phyloP scores from a whole-genome alignment of 1,140 invertebrate genomes.

The Colletes latitarsis region DNA sequence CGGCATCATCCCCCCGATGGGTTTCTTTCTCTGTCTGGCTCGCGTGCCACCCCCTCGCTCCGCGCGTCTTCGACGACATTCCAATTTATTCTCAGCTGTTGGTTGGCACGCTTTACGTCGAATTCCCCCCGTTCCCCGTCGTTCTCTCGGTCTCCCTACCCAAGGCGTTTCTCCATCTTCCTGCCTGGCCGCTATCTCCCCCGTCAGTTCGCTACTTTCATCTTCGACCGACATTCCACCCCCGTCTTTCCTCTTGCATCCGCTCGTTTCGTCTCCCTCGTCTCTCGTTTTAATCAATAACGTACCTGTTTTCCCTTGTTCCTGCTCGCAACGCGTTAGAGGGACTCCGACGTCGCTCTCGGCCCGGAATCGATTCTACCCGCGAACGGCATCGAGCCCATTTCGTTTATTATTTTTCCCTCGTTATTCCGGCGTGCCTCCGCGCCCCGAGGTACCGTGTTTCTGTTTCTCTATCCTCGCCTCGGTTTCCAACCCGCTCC shows the following conservation, averaged over 20 bases:
- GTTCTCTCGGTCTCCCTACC: constrained; percentile 4
- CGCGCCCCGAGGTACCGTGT: not conserved
- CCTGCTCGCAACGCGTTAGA: not conserved
- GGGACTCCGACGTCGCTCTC: not conserved
- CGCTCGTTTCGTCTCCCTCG: not conserved
- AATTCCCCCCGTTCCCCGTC: constrained; percentile 23
- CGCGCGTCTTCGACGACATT: constrained; percentile 61
- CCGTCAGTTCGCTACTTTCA: constrained; percentile 5
- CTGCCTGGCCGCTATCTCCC: not conserved
- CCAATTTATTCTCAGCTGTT: constrained; percentile 68
- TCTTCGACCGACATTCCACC: constrained; percentile 5
- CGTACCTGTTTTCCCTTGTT: not conserved
- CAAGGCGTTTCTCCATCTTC: not conserved
- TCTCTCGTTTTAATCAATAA: constrained; percentile 22
- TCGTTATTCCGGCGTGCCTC: not conserved
- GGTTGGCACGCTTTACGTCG: constrained; percentile 61
- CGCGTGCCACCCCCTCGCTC: not conserved
- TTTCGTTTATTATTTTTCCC: constrained; percentile 6
- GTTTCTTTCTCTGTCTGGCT: constrained; percentile 17
- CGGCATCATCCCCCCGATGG: constrained; percentile 56
- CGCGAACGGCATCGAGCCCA: too few species aligned
- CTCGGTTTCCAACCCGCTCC: not conserved
- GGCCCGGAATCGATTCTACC: not conserved
- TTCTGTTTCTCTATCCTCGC: constrained; percentile 23
- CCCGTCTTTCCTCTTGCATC: not conserved